phyloP scores from a whole-genome alignment of 2,888 invertebrate species.

The Blera fallax region DNA sequence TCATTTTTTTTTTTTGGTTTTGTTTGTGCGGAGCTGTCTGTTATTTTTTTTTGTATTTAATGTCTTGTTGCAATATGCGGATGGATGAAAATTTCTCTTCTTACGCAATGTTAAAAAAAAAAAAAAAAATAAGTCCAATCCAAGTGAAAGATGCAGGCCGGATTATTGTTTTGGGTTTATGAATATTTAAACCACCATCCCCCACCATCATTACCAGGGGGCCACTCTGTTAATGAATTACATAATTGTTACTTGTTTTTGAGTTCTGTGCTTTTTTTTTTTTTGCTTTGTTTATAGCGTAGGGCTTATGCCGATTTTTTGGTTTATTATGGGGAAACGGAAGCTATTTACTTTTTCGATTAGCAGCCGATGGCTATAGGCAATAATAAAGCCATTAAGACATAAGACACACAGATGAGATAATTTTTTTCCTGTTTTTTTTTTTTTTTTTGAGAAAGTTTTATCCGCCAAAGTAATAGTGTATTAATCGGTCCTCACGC shows the following conservation, averaged over 20 bases:
- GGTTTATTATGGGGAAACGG: slow-evolving; percentile 9
- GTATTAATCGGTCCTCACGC: background rate
- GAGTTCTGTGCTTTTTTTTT: too few species aligned
- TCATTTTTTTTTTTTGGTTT: slow-evolving; percentile 21
- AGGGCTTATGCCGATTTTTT: background rate
- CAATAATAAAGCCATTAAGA: slow-evolving; percentile 8
- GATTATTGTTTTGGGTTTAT: slow-evolving; percentile 54
- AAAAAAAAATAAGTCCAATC: slow-evolving; percentile 27
- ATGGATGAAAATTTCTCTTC: slow-evolving; percentile 70
- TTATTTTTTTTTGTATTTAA: slow-evolving; percentile 19
- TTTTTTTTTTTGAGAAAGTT: too few species aligned
- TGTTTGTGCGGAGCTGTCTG: slow-evolving; percentile 40
- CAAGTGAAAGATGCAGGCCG: slow-evolving; percentile 55
- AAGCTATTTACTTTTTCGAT: slow-evolving; percentile 45
- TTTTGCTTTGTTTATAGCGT: background rate
- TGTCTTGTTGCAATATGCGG: slow-evolving; percentile 68
- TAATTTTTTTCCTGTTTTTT: slow-evolving; percentile 17
- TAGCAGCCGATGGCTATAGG: slow-evolving; percentile 13
- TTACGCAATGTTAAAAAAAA: slow-evolving; percentile 53
- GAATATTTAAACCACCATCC: slow-evolving; percentile 1
- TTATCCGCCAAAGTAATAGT: slow-evolving; percentile 2
- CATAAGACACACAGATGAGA: slow-evolving; percentile 24
- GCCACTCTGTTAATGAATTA: slow-evolving; percentile 16
- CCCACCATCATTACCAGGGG: background rate
- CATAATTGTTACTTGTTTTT: slow-evolving; percentile 11